Evolutionary conservation across 2,888 invertebrate genomes (phyloP).

Genomic region (Platerodrilus igneus): DNA sequence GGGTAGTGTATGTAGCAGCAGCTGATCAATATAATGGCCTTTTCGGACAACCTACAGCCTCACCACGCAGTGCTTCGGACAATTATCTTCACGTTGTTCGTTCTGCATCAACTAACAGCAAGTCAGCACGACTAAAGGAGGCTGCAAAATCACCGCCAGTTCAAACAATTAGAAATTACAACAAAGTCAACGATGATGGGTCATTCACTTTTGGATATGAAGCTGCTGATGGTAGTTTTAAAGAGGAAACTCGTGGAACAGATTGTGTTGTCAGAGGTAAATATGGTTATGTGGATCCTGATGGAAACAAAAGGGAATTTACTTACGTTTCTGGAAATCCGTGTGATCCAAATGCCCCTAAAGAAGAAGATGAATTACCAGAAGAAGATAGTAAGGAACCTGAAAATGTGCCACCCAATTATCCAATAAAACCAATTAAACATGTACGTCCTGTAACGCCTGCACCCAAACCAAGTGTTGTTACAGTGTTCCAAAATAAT

Average conservation of each 20-base stretch:
- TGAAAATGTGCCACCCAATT: conserved; percentile 60
- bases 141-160: conserved; percentile 64
- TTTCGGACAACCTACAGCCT: conserved; percentile 47
- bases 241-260: conserved; percentile 79
- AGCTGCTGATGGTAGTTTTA: conserved; percentile 80
- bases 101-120: conserved; percentile 9
- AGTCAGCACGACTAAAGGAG: conserved; percentile 51
- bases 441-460: conserved; percentile 44
- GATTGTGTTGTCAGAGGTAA: conserved; percentile 84
- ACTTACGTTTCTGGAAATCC: conserved; percentile 83
- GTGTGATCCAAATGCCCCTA: conserved; percentile 78
- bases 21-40: conserved; percentile 50
- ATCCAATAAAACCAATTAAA: conserved; percentile 54
- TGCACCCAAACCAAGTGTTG: conserved; percentile 51
- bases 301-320: conserved; percentile 81
- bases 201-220: conserved; percentile 83
- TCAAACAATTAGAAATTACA: conserved; percentile 78
- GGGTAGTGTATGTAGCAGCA: conserved; percentile 45
- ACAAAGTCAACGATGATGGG: conserved; percentile 77
- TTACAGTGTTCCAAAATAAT: conserved; percentile 68
- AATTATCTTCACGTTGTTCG: conserved; percentile 34
- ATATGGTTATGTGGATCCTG: conserved; percentile 83
- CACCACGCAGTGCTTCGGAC: conserved; percentile 36
- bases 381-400: conserved; percentile 49
- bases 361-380: conserved; percentile 58